Evolutionary conservation across 2,888 invertebrate genomes (phyloP).

Genomic region (Molorchus minor): DNA sequence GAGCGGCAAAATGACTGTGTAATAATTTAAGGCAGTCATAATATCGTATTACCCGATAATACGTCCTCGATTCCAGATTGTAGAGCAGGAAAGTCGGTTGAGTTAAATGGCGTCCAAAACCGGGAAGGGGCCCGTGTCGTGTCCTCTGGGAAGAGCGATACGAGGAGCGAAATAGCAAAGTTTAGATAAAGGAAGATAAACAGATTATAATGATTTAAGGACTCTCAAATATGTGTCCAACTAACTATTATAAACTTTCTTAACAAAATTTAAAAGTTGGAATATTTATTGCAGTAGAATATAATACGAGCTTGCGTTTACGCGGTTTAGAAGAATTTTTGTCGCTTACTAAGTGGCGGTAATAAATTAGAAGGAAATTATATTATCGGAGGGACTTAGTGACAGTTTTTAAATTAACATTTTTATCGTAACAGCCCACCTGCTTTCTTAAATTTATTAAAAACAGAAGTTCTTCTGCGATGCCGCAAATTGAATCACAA

Average conservation of each 20-base stretch:
- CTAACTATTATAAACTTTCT: conserved; percentile 54
- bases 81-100: conserved; percentile 38
- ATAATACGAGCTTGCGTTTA: conserved; percentile 21
- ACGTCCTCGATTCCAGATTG: conserved; percentile 27
- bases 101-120: conserved; percentile 46
- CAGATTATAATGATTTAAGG: conserved; percentile 60
- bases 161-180: conserved; percentile 57
- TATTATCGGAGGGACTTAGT: conserved; percentile 18
- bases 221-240: conserved; percentile 58
- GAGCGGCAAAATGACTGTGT: background rate
- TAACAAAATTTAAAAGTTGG: conserved; percentile 54
- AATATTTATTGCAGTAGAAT: conserved; percentile 38
- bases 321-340: conserved; percentile 14
- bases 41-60: conserved; percentile 13
- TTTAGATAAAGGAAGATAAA: conserved; percentile 60
- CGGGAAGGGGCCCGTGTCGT: conserved; percentile 45
- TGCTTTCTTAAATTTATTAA: conserved; percentile 21
- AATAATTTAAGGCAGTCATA: background rate
- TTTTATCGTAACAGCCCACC: conserved; percentile 18
- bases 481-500: too few relatives aligned
- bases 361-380: conserved; percentile 18
- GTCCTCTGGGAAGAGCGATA: conserved; percentile 52
- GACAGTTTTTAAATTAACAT: conserved; percentile 26
- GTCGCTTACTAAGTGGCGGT: conserved; percentile 18
- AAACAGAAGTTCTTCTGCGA: background rate